Percentiles rank a stretch among this genome's conserved stretches.
These are phyloP conservation scores for Coregonus clupeaformis DNA, from an alignment of 2,113 vertebrate genomes.

Conservation along the genomic window DNA sequence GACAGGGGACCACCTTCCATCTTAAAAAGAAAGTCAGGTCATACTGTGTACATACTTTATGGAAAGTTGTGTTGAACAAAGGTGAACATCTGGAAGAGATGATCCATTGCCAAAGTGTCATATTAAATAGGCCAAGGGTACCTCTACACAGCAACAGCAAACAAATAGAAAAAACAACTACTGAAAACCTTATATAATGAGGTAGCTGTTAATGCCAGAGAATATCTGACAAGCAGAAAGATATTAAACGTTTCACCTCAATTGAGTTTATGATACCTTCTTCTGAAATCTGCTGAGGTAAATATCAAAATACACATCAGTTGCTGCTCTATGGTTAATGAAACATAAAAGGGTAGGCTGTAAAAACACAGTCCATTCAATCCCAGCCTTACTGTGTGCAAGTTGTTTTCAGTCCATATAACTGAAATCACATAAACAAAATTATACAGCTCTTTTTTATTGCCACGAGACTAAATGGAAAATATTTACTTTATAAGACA, in stretches of 20 bases:
- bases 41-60: background rate
- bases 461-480: background rate
- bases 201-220: background rate
- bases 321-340: slow-evolving; percentile 13
- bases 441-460: too few relatives aligned
- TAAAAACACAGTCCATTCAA: background rate
- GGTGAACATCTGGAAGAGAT: slow-evolving; percentile 40
- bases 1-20: too few relatives aligned
- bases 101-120: background rate
- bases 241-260: background rate
- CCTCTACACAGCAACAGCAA: background rate
- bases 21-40: too few relatives aligned
- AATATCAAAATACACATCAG: slow-evolving; percentile 15
- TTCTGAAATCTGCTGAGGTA: slow-evolving; percentile 26
- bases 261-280: slow-evolving; percentile 12
- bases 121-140: background rate
- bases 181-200: background rate
- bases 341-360: background rate
- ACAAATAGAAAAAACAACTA: too few relatives aligned
- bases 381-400: background rate
- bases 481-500: background rate
- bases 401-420: too few relatives aligned
- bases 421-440: too few relatives aligned
- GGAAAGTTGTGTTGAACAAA: slow-evolving; percentile 43
- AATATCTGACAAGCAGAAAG: slow-evolving; percentile 2